A percentile compares a stretch with the other conserved stretches of the same genome.
These are phyloP conservation scores for Limonius californicus DNA, from an alignment of 1,140 invertebrate genomes.

Conservation along the genomic window DNA sequence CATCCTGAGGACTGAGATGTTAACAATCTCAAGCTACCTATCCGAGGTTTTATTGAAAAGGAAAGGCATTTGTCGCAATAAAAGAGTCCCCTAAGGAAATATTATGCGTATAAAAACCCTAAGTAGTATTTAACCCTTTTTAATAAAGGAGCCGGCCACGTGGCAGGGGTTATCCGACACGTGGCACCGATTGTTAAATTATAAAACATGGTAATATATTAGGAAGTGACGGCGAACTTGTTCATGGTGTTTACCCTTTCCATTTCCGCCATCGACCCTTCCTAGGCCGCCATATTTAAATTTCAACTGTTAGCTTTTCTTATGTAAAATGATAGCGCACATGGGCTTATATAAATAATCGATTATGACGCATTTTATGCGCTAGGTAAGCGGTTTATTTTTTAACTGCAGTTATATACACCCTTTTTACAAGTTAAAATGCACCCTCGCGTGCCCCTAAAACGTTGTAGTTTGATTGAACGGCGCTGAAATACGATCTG, in stretches of 20 bases:
- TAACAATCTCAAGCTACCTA: too few relatives aligned
- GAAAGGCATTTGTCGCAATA: slow-evolving; percentile 30
- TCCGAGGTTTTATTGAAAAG: slow-evolving; percentile 18
- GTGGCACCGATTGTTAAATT: slow-evolving; percentile 39
- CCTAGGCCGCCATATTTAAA: not conserved
- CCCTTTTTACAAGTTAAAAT: slow-evolving; percentile 22
- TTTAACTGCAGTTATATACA: slow-evolving; percentile 22
- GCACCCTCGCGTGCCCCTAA: slow-evolving; percentile 10
- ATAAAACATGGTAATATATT: slow-evolving; percentile 31
- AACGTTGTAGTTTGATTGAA: slow-evolving; percentile 17
- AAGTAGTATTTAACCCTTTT: slow-evolving; percentile 42
- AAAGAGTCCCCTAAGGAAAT: slow-evolving; percentile 31
- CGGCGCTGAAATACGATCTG: slow-evolving; percentile 14
- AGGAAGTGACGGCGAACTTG: not conserved
- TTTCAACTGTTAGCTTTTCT: not conserved
- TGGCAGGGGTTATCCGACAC: slow-evolving; percentile 35
- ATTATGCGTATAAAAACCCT: slow-evolving; percentile 37
- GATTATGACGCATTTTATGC: slow-evolving; percentile 31
- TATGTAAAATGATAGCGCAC: not conserved
- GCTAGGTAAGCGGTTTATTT: slow-evolving; percentile 24
- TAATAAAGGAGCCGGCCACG: slow-evolving; percentile 39
- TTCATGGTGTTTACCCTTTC: not conserved
- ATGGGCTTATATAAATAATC: slow-evolving; percentile 23
- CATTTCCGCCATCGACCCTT: not conserved
- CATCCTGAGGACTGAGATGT: too few relatives aligned